Evolutionary conservation across 53 echinoderm and acorn worm species (phyloP).

Genomic region (Echinarachnius parma): DNA sequence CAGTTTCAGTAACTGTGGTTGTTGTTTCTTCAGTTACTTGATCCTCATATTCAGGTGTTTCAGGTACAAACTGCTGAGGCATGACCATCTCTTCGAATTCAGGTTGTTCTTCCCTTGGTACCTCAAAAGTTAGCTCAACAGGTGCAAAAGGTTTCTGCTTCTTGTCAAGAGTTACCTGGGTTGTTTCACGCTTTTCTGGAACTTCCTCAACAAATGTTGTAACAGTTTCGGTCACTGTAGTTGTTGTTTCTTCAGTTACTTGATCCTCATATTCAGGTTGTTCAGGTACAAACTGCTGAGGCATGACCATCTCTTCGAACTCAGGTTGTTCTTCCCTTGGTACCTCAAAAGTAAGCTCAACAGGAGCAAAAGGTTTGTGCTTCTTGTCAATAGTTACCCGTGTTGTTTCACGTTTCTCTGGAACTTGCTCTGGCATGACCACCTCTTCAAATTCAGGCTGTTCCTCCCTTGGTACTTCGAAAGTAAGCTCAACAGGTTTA

Average conservation of each 20-base stretch:
- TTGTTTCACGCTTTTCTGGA: no score
- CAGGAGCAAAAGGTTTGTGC: no score
- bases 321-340: slow-evolving; percentile 14
- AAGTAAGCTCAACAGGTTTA: slow-evolving; percentile 54
- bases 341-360: slow-evolving; percentile 31
- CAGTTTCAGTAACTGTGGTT: slow-evolving; percentile 17
- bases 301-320: no score
- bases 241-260: not conserved
- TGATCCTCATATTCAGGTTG: slow-evolving; percentile 15
- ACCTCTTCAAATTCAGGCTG: slow-evolving; percentile 38
- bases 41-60: no score
- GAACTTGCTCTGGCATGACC: slow-evolving; percentile 21
- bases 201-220: slow-evolving; percentile 3
- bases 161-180: no score
- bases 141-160: not conserved
- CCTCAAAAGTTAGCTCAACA: slow-evolving; percentile 17
- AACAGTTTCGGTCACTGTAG: slow-evolving; percentile 8
- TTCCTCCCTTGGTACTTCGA: slow-evolving; percentile 35
- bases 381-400: slow-evolving; percentile 42
- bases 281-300: no score
- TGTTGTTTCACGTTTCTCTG: slow-evolving; percentile 23
- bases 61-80: no score
- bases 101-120: slow-evolving; percentile 34
- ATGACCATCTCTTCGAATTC: slow-evolving; percentile 41
- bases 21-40: slow-evolving; percentile 36